Conservation (phyloP, 2,797 vertebrate genomes). For the Morelia viridis region DNA sequence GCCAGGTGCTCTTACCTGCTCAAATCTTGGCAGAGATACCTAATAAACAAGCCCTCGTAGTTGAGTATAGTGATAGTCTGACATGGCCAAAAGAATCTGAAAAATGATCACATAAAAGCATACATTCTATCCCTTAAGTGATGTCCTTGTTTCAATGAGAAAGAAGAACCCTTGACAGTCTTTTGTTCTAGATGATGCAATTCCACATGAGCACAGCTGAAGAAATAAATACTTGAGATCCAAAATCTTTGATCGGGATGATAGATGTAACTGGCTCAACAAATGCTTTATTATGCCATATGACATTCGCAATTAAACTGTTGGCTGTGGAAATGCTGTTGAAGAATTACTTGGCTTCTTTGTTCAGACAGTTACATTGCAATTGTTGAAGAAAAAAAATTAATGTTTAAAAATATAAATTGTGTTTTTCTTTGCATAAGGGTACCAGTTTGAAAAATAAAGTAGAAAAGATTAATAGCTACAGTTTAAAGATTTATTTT, state of each 20-base stretch:
- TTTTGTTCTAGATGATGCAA: constrained; percentile 21
- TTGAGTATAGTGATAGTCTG: background rate
- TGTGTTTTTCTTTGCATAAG: background rate
- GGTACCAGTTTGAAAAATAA: background rate
- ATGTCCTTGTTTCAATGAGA: background rate
- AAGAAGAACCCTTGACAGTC: constrained; percentile 31
- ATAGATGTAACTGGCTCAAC: background rate
- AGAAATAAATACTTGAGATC: constrained; percentile 16
- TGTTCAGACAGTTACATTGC: background rate
- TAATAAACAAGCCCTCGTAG: background rate
- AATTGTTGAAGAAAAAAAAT: background rate
- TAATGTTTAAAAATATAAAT: background rate
- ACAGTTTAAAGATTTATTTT: background rate
- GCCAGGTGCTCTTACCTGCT: background rate
- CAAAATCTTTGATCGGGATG: constrained; percentile 34
- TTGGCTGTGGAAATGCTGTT: constrained; percentile 28
- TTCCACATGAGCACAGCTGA: constrained; percentile 16
- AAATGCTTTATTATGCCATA: constrained; percentile 32
- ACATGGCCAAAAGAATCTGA: background rate
- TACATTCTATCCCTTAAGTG: background rate
- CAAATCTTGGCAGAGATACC: background rate
- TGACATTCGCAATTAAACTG: constrained; percentile 27
- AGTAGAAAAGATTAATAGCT: background rate
- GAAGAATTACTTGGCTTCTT: constrained; percentile 35
- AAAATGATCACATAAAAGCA: background rate